phyloP scores from a whole-genome alignment of 1,140 invertebrate species.

The Microplitis demolitor region DNA sequence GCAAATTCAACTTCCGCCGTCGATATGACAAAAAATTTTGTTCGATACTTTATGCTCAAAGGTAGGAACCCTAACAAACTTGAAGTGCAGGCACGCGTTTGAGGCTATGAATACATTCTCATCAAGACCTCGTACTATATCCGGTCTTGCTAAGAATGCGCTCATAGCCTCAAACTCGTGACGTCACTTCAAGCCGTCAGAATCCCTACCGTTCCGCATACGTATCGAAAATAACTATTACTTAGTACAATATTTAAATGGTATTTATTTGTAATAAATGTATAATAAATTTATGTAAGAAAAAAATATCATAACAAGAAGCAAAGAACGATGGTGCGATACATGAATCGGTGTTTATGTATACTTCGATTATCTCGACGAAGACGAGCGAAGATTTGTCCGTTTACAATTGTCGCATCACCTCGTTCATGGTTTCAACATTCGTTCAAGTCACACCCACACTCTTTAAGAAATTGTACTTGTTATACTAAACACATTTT shows the following conservation, averaged over 20 bases:
- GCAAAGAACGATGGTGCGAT: constrained; percentile 34
- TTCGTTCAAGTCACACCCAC: constrained; percentile 31
- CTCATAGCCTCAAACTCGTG: too few relatives aligned
- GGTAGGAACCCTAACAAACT: too few relatives aligned
- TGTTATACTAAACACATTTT: not conserved
- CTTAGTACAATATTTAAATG: not conserved
- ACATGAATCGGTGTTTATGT: constrained; percentile 41
- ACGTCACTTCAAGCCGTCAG: too few relatives aligned
- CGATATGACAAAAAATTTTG: too few relatives aligned
- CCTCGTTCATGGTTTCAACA: constrained; percentile 40
- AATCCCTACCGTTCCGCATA: too few relatives aligned
- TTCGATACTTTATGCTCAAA: too few relatives aligned
- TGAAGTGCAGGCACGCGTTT: too few relatives aligned
- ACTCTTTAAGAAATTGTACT: constrained; percentile 19
- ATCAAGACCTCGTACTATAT: too few relatives aligned
- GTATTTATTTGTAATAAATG: not conserved
- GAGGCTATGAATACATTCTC: too few relatives aligned
- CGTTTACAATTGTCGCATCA: constrained; percentile 35
- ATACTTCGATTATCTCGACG: constrained; percentile 37
- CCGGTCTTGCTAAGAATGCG: too few relatives aligned
- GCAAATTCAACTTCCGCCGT: too few relatives aligned
- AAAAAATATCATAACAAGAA: constrained; percentile 44
- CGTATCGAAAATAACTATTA: too few relatives aligned
- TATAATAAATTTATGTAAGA: not conserved
- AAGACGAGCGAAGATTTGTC: constrained; percentile 39